These are phyloP conservation scores for Aepyceros melampus DNA, from an alignment of 2,113 vertebrate species.

Conservation along the genomic window DNA sequence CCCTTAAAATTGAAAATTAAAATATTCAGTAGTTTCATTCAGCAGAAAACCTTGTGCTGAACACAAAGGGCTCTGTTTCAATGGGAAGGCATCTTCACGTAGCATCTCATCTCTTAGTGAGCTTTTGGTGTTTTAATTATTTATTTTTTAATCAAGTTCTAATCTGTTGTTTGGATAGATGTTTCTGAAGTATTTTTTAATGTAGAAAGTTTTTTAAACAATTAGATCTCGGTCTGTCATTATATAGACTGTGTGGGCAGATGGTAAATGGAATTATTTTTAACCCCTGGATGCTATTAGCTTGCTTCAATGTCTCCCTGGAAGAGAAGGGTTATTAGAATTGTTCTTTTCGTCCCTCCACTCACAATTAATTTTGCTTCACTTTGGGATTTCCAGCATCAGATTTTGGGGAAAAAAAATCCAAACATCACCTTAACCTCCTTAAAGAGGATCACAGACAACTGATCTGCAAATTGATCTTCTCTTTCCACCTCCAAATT, in stretches of 20 bases:
- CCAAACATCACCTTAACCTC: not conserved
- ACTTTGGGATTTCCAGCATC: not conserved
- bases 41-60: not conserved
- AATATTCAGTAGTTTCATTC: not conserved
- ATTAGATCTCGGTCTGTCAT: constrained; percentile 19
- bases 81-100: not conserved
- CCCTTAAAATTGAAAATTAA: not conserved
- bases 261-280: constrained; percentile 29
- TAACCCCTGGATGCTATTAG: constrained; percentile 25
- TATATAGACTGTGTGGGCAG: not conserved
- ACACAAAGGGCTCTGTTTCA: not conserved
- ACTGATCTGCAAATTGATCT: not conserved
- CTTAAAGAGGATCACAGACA: not conserved
- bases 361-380: not conserved
- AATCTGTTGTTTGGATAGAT: constrained; percentile 56
- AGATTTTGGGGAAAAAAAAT: not conserved
- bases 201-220: constrained; percentile 1
- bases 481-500: not conserved
- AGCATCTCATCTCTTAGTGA: not conserved
- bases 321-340: not conserved
- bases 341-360: not conserved
- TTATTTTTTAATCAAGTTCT: constrained; percentile 62
- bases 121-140: constrained; percentile 48
- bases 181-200: constrained; percentile 36
- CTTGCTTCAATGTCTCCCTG: not conserved